phyloP scores from a whole-genome alignment of 1,140 invertebrate species.

The Muscidifurax raptorellus region DNA sequence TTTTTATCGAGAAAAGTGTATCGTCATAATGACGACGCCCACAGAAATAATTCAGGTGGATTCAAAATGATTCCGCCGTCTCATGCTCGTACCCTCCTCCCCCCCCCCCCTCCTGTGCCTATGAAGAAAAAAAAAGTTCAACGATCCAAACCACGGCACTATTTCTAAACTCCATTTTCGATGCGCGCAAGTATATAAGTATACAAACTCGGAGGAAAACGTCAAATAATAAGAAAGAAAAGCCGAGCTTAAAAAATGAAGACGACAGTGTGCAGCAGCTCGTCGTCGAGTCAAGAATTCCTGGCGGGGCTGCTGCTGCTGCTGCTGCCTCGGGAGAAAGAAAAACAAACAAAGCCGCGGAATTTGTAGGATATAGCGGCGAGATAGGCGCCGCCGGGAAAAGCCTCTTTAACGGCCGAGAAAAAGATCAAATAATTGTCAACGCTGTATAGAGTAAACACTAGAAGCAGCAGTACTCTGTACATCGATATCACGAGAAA shows the following conservation, averaged over 20 bases:
- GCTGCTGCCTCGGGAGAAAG: neutral
- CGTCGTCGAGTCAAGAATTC: conserved; percentile 1
- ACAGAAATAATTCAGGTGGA: neutral
- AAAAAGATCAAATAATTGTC: conserved; percentile 19
- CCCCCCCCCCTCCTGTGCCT: too few species aligned
- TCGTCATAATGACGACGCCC: conserved; percentile 31
- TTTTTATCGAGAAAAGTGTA: conserved; percentile 10
- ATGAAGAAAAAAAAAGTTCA: neutral
- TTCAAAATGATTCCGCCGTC: conserved; percentile 33
- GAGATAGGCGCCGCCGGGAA: neutral
- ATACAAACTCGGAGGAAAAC: neutral
- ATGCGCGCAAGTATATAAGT: neutral
- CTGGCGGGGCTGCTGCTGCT: neutral
- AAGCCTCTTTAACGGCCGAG: neutral
- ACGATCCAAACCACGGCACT: neutral
- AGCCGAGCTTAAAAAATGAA: neutral
- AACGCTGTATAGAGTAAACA: neutral
- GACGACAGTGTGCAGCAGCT: neutral
- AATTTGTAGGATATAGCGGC: conserved; percentile 10
- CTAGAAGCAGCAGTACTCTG: too few species aligned
- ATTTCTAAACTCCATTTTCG: neutral
- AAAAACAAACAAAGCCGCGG: conserved; percentile 27
- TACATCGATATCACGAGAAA: neutral
- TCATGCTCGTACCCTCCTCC: neutral
- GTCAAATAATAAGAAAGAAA: neutral